Base-by-base conservation (phyloP, 2,113 vertebrate genomes). In the Picathartes gymnocephalus region DNA sequence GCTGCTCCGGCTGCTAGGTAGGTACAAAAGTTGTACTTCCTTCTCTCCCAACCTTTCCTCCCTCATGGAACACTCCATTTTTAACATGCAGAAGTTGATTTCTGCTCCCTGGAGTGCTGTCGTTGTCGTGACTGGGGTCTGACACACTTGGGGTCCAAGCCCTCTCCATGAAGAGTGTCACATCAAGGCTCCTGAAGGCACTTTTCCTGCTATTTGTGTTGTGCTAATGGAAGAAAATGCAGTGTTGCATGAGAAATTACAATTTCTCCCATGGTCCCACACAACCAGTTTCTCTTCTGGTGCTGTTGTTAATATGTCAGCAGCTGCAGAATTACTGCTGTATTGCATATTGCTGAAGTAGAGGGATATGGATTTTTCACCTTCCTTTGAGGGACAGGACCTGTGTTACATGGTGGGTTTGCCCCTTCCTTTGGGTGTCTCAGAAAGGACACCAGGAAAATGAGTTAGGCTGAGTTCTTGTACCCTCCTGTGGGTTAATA, bases 1-100 rank as follows among this genome's bases (percentile, higher is more conserved):
- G 51, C 97, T 99, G 90, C 98, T 99, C 4, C 98, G 99, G 95
- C 97, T 99, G 65, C 96, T 99, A 14, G 99, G 99, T 99, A 98
- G 88, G 99, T 98, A 86, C 83, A 50, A 44, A 78, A 30, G 40
- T 57, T 40, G 9, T 65, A 10, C 16, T 21, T 72, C n/a, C 40
- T 71, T 71, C 85, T 57, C 37, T 81, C 28, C 51, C 11, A 25
- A 15, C 35, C 51, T 76, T 39, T 65, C 15, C 12, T 82, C 13
- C 44, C 47, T 76, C 48, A 0, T 30, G 16, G 51, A 35, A 39
- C 58, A 48, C 12, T 39, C 8, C n/a, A 2, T 82, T 83, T 88
- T 89, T 83, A 45, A 37, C 8, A 2, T 39, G 60, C 28, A 35
- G 0, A 62, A 44, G 48, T 81, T 73, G 15, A 60, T 60, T 51